Evolutionary conservation across 2,888 invertebrate species (phyloP).

Genomic region (Eristalinus sepulchralis): DNA sequence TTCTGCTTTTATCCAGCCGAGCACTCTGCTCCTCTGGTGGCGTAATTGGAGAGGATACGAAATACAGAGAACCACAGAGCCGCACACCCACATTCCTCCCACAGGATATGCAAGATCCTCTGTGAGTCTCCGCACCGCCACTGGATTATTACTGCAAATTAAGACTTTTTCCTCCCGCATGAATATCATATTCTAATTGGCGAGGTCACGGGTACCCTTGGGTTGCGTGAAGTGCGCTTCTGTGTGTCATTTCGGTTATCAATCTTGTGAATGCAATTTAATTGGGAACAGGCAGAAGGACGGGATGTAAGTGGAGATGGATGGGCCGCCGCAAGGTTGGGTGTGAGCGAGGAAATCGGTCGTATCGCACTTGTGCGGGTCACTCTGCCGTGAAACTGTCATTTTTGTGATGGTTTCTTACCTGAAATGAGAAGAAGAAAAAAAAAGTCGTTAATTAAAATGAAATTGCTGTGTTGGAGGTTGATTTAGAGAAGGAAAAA

Average conservation of each 20-base stretch:
- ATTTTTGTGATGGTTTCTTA: not conserved
- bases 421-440: constrained; percentile 7
- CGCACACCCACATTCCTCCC: not conserved
- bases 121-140: not conserved
- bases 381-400: not conserved
- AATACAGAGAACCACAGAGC: not conserved
- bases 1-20: not conserved
- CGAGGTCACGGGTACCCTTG: constrained; percentile 33
- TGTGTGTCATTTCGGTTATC: not conserved
- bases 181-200: constrained; percentile 42
- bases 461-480: not conserved
- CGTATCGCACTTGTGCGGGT: not conserved
- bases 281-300: not conserved
- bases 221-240: not conserved
- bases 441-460: not conserved
- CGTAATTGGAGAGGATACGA: constrained; percentile 38
- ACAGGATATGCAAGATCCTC: constrained; percentile 32
- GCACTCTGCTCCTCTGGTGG: not conserved
- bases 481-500: not conserved
- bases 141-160: constrained; percentile 41
- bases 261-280: not conserved
- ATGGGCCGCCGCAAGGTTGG: not conserved
- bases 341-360: not conserved
- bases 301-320: not conserved
- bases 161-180: constrained; percentile 6